Base-by-base conservation (phyloP, 2,888 invertebrate genomes). In the Philereme transversata region DNA sequence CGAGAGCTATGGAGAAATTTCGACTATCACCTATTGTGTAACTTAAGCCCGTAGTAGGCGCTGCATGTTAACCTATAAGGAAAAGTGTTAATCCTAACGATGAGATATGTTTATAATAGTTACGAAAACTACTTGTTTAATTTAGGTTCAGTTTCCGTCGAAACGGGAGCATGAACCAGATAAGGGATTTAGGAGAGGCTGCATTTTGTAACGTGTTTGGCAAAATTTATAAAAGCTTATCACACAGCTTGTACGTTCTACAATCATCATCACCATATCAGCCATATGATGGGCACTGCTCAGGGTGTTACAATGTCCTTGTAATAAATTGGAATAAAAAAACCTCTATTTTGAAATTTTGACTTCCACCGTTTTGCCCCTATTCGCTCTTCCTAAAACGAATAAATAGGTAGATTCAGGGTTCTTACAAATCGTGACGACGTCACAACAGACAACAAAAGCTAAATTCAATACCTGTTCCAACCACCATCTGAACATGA, bases 401-500 rank as follows among this genome's bases (percentile, higher is more conserved):
- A 22, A 22, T 22, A 22, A 22, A 22, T 22, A 22, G 22, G 22
- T 22, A 22, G 22, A 22, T 22, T 22, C 22, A 22, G 3, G 1
- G 22, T 22, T 22, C 22, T 22, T 22, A 2, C 3, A 22, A n/a
- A n/a, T n/a, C 22, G 22, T 22, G 3, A 22, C 22, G 22, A 22
- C 22, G 1, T 22, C 22, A 22, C 22, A 22, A 22, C 22, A 22
- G 22, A 22, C 22, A 22, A 22, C n/a, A n/a, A 22, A 22, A 52
- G 35, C 9, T 43, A 10, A 34, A 8, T 43, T 43, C 1, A 34
- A 48, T 36, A 48, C 49, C 56, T 44, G 35, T 49, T 56, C 56
- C 46, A 36, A 38, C 7, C 45, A 44, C 49, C 36, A 49, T 49
- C 49, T n/a, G 35, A 56, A 56, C 50, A 50, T 50, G 50, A 50